These are phyloP conservation scores for Tillus elongatus DNA, from an alignment of 2,888 invertebrate genomes.

Conservation along the genomic window DNA sequence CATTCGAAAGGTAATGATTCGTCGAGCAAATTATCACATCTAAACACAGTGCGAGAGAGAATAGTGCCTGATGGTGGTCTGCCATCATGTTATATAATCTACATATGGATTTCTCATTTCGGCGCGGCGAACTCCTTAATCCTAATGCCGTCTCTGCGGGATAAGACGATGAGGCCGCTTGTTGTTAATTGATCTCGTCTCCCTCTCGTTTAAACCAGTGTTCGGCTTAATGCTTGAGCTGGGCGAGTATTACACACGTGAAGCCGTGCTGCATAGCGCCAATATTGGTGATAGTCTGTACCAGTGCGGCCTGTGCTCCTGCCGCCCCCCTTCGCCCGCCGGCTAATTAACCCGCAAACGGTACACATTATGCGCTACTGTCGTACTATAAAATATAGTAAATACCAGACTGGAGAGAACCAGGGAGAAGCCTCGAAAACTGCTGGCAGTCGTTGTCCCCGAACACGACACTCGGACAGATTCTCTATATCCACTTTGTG, in stretches of 20 bases:
- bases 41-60: too few relatives aligned
- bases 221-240: constrained; percentile 6
- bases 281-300: constrained; percentile 42
- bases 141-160: constrained; percentile 32
- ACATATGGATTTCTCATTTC: constrained; percentile 39
- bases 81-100: too few relatives aligned
- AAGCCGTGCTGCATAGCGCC: constrained; percentile 37
- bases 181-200: constrained; percentile 39
- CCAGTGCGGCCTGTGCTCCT: constrained; percentile 30
- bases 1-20: too few relatives aligned
- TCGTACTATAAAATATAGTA: too few relatives aligned
- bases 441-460: too few relatives aligned
- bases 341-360: constrained; percentile 42
- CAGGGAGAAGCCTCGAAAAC: too few relatives aligned
- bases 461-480: too few relatives aligned
- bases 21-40: too few relatives aligned
- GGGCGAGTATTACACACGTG: constrained; percentile 30
- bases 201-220: constrained; percentile 29
- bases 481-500: too few relatives aligned
- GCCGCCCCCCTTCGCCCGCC: constrained; percentile 19
- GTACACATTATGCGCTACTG: constrained; percentile 37
- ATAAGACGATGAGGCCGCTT: constrained; percentile 28
- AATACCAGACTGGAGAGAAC: too few relatives aligned
- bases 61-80: too few relatives aligned
- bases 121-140: constrained; percentile 32